phyloP scores from a whole-genome alignment of 2,113 vertebrate genomes.

The Trematomus loennbergii region DNA sequence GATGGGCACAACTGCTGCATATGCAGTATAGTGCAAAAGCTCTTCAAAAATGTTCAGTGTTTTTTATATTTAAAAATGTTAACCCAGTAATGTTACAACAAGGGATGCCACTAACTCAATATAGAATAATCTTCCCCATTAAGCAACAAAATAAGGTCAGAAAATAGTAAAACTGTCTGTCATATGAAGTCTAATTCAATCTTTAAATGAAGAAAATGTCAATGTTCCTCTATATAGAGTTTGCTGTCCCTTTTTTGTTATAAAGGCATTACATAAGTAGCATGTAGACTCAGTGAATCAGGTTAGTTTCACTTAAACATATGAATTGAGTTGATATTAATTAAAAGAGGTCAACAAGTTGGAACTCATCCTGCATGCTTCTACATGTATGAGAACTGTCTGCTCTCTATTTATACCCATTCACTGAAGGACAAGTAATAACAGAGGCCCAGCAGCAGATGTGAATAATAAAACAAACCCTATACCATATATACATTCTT shows the following conservation, averaged over 20 bases:
- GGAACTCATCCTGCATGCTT: neutral
- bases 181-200: too few relatives aligned
- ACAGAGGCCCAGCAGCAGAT: neutral
- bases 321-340: neutral
- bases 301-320: neutral
- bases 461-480: neutral
- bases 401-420: neutral
- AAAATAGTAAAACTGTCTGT: too few relatives aligned
- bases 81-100: neutral
- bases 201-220: too few relatives aligned
- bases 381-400: neutral
- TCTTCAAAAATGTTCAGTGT: neutral
- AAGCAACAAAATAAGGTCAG: too few relatives aligned
- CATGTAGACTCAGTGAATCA: neutral
- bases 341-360: neutral
- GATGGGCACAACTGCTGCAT: slow-evolving; percentile 3
- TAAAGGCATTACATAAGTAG: neutral
- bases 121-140: too few relatives aligned
- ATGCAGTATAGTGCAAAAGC: slow-evolving; percentile 18
- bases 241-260: neutral
- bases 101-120: too few relatives aligned
- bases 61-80: neutral
- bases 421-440: neutral
- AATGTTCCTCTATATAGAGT: neutral
- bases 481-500: neutral